These are phyloP conservation scores for Coryphaenoides rupestris DNA, from an alignment of 2,113 vertebrate species.

Conservation along the genomic window DNA sequence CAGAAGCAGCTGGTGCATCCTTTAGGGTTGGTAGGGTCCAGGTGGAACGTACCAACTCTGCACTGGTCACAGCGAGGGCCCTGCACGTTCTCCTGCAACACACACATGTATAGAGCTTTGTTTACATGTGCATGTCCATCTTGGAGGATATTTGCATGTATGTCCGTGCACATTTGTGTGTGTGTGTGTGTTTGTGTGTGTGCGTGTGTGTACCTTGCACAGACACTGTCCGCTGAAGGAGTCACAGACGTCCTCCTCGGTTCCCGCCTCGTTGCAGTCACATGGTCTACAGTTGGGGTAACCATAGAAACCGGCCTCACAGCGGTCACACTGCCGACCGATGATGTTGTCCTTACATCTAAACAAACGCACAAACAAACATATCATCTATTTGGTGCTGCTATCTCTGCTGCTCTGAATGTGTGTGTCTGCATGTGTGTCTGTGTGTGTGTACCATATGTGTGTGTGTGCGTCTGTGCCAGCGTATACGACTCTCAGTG, in stretches of 20 bases:
- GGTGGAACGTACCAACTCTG: slow-evolving; percentile 86
- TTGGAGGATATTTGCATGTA: slow-evolving; percentile 26
- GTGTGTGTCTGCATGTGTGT: background rate
- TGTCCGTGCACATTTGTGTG: too few relatives aligned
- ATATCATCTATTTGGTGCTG: background rate
- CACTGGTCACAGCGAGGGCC: slow-evolving; percentile 87
- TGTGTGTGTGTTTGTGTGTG: slow-evolving; percentile 7
- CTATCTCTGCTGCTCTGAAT: background rate
- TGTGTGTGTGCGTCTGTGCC: too few relatives aligned
- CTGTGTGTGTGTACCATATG: background rate
- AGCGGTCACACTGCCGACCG: slow-evolving; percentile 87
- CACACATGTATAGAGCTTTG: background rate
- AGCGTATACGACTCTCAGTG: too few relatives aligned
- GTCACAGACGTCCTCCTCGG: slow-evolving; percentile 77
- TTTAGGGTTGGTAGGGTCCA: slow-evolving; percentile 89
- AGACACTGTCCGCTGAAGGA: slow-evolving; percentile 81
- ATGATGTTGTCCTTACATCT: slow-evolving; percentile 89
- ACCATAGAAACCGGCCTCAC: slow-evolving; percentile 82
- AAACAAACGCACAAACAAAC: slow-evolving; percentile 17
- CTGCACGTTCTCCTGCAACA: slow-evolving; percentile 88
- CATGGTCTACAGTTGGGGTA: slow-evolving; percentile 86
- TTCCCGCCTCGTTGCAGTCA: slow-evolving; percentile 85
- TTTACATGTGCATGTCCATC: background rate
- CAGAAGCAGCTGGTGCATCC: slow-evolving; percentile 98
- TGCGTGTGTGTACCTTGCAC: slow-evolving; percentile 81